These are phyloP conservation scores for Torymus auratus DNA, from an alignment of 2,888 invertebrate species.

Conservation along the genomic window DNA sequence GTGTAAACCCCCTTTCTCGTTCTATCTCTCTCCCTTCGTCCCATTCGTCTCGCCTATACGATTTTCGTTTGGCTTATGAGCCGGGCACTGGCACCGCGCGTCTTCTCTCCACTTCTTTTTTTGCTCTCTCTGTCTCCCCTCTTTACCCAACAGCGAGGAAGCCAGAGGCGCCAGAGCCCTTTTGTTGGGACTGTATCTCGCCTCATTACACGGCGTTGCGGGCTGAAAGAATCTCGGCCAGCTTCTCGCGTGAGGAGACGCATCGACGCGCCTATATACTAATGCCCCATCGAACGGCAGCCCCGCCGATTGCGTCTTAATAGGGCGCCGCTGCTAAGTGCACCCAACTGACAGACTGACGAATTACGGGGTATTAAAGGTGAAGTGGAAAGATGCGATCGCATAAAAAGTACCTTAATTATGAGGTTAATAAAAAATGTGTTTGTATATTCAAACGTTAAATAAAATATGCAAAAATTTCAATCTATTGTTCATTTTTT, in stretches of 20 bases:
- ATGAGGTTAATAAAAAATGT: no score
- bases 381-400: no score
- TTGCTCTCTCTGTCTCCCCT: not conserved
- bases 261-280: not conserved
- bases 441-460: no score
- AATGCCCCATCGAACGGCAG: not conserved
- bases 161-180: slow-evolving; percentile 49
- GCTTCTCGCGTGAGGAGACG: not conserved
- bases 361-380: no score
- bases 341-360: no score
- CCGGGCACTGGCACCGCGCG: slow-evolving; percentile 23
- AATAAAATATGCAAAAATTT: no score
- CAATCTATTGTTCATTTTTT: not conserved
- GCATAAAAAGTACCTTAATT: no score
- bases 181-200: slow-evolving; percentile 66
- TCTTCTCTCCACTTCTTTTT: slow-evolving; percentile 34
- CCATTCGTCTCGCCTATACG: slow-evolving; percentile 1
- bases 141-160: slow-evolving; percentile 45
- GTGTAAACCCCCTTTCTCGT: slow-evolving; percentile 50
- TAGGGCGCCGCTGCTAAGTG: not conserved
- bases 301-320: slow-evolving; percentile 3
- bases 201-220: slow-evolving; percentile 69
- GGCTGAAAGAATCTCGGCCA: not conserved
- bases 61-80: slow-evolving; percentile 21
- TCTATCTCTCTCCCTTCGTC: slow-evolving; percentile 50